Conservation (phyloP, 2,888 invertebrate genomes). For the Cephus spinipes region DNA sequence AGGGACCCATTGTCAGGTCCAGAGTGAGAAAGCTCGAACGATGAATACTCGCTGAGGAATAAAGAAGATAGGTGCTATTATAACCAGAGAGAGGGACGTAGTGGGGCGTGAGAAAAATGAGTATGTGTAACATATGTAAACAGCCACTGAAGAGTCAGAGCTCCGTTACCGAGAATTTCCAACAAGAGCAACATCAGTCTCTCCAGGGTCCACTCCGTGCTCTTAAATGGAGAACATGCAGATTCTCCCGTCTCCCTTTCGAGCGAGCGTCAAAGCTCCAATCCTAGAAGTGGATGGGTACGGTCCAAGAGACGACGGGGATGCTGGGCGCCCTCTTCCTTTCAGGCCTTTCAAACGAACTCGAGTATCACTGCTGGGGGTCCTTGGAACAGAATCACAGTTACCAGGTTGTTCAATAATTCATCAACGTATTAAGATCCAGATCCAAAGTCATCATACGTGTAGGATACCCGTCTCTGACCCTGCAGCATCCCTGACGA, state of each 20-base stretch:
- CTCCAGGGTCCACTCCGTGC: neutral
- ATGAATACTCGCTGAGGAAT: neutral
- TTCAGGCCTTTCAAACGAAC: neutral
- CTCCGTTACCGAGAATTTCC: neutral
- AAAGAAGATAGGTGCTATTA: neutral
- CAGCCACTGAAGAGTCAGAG: neutral
- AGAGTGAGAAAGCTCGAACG: neutral
- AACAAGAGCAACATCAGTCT: neutral
- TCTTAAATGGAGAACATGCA: neutral
- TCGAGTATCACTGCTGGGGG: neutral
- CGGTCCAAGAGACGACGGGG: neutral
- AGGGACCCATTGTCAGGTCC: neutral
- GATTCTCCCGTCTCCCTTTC: neutral
- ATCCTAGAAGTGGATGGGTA: neutral
- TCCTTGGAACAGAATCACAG: neutral
- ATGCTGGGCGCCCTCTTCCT: neutral
- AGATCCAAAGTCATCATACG: neutral
- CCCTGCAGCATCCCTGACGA: neutral
- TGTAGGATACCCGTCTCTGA: neutral
- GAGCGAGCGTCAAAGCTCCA: neutral
- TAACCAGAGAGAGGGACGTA: neutral
- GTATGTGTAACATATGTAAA: neutral
- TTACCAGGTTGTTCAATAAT: neutral
- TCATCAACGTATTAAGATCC: neutral
- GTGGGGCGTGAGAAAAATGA: neutral